Conservation (phyloP, 2,113 vertebrate species). For the Eidolon helvum region DNA sequence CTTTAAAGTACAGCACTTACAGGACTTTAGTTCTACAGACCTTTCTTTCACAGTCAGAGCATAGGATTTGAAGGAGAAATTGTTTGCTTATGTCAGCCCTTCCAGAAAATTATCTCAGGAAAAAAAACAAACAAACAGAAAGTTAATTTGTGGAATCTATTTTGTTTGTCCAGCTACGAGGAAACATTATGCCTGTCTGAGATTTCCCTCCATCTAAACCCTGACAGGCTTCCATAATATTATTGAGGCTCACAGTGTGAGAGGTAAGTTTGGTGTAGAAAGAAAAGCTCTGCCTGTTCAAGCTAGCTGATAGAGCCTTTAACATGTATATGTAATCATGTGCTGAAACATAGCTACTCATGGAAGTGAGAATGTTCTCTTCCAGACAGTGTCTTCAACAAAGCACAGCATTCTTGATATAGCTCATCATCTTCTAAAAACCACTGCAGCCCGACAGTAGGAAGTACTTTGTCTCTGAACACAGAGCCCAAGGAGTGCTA, state of each 20-base stretch:
- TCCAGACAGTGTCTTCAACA: background rate
- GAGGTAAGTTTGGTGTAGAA: background rate
- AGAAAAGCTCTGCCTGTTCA: background rate
- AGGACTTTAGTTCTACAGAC: background rate
- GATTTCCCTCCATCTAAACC: constrained; percentile 22
- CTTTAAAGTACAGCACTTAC: background rate
- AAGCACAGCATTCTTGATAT: constrained; percentile 29
- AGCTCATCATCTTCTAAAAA: constrained; percentile 54
- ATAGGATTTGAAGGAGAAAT: background rate
- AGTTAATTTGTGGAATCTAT: constrained; percentile 33
- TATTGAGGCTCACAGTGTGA: background rate
- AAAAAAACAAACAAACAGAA: background rate
- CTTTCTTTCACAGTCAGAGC: constrained; percentile 10
- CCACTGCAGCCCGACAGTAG: constrained; percentile 17
- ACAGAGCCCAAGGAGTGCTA: constrained; percentile 66
- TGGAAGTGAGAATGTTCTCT: constrained; percentile 2
- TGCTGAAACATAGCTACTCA: background rate
- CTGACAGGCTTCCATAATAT: background rate
- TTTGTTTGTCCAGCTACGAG: constrained; percentile 35
- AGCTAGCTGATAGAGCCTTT: background rate
- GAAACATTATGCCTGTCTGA: background rate
- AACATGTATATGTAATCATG: background rate
- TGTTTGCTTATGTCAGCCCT: background rate
- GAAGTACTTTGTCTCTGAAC: constrained; percentile 63
- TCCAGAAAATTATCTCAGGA: background rate